Evolutionary conservation across 2,113 vertebrate genomes (phyloP).

Genomic region (Nestor notabilis): DNA sequence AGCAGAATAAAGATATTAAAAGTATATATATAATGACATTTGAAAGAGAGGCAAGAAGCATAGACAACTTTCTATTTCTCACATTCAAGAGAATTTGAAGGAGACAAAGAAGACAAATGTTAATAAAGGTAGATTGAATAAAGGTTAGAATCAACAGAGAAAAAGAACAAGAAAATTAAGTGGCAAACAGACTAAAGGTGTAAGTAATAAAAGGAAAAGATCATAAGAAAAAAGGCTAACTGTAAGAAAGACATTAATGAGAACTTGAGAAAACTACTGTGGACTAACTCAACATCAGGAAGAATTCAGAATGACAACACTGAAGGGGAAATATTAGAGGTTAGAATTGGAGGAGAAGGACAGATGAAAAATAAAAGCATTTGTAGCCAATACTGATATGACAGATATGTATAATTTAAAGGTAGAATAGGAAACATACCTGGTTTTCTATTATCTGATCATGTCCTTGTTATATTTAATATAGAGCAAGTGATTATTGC

Average conservation of each 20-base stretch:
- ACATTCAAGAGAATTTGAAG: not conserved
- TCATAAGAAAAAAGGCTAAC: not conserved
- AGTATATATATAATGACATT: not conserved
- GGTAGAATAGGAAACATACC: not conserved
- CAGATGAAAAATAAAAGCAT: not conserved
- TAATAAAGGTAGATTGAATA: not conserved
- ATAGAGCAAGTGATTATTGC: not conserved
- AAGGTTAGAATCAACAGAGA: not conserved
- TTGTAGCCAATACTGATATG: not conserved
- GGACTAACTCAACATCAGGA: not conserved
- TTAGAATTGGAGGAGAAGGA: not conserved
- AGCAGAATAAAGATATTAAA: not conserved
- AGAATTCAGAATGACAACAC: not conserved
- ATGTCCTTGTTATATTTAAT: not conserved
- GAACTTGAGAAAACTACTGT: not conserved
- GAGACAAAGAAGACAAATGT: not conserved
- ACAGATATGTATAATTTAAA: not conserved
- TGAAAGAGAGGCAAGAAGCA: not conserved
- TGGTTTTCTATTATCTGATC: not conserved
- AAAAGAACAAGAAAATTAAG: not conserved
- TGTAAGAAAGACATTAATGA: not conserved
- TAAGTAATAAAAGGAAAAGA: not conserved
- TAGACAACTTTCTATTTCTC: not conserved
- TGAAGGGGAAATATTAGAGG: not conserved
- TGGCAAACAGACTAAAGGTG: accelerated